Evolutionary conservation across 2,888 invertebrate species (phyloP), one percentile per base, ranked within the genome.

Genomic region (Scaptomyza polygonia): DNA sequence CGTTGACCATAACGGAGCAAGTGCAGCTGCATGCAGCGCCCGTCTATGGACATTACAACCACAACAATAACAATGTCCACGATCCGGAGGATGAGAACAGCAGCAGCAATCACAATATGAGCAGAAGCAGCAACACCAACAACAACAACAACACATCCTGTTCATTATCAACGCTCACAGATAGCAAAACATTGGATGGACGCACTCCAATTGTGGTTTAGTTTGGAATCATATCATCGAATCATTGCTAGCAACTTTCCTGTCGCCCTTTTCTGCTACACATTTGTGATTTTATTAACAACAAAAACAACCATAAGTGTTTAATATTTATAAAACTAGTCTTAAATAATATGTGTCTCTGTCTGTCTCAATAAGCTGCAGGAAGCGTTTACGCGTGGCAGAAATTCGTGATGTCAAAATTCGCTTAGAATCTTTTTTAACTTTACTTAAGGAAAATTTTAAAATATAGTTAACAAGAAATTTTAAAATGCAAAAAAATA

Each of bases 131-230:
- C 27, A 44, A 2, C 29, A 88, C 88, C 57, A 90, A 90, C 67
- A 86, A 89, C 51, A 89, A 89, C 68, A 90, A 90, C 75, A 86
- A 90, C 58, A 90, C 91, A 32, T 90, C 91, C 43, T 88, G 90
- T 62, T 90, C 91, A 25, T 53, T 91, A 56, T 89, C 91, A 43
- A 88, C 89, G 42, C 72, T 90, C 47, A 91, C 90, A 55, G 91
- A 91, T 56, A 92, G 91, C 77, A 91, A 90, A 74, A 91, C 91
- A 49, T 70, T 91, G 61, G 92, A 92, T 80, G 82, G 89, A 29
- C 89, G 92, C 47, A 86, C 90, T 30, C 92, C 92, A 63, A 90
- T 92, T 79, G 86, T 91, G 69, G 92, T 92, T 8, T 81, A 72
- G 53, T 3, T 49, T 42, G 18, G 27, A 39, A 8, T n/a, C 53